Evolutionary conservation across 2,888 invertebrate genomes (phyloP).

Genomic region (Boloria euphrosyne): DNA sequence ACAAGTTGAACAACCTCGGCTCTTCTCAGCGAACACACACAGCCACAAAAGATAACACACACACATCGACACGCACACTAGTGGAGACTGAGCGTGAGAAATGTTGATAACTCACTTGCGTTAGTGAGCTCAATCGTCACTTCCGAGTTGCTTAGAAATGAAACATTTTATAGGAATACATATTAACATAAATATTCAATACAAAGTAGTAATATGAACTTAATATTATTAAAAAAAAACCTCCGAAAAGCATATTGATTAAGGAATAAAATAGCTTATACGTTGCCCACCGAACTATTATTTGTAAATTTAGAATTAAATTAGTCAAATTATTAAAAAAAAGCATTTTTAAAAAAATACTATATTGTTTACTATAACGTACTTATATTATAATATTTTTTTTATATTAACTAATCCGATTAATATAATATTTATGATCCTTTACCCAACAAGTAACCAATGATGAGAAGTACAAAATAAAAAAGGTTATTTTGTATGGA

Average conservation of each 20-base stretch:
- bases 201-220: conserved; percentile 18
- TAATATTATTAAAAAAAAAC: neutral
- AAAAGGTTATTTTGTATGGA: conserved; percentile 9
- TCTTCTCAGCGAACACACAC: conserved; percentile 75
- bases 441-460: too few species aligned
- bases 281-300: neutral
- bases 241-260: neutral
- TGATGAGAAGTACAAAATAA: neutral
- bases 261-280: neutral
- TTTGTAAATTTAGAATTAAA: too few species aligned
- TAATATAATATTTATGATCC: too few species aligned
- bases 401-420: too few species aligned
- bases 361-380: too few species aligned
- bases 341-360: too few species aligned
- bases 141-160: conserved; percentile 64
- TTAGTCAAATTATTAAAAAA: too few species aligned
- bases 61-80: conserved; percentile 64
- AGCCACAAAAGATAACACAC: conserved; percentile 48
- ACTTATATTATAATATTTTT: too few species aligned
- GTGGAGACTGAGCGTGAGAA: conserved; percentile 75
- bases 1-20: conserved; percentile 81
- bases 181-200: conserved; percentile 33
- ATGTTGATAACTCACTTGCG: conserved; percentile 80
- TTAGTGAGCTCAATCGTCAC: conserved; percentile 71
- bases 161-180: conserved; percentile 38